Percentiles rank a stretch among this genome's conserved stretches.
Conservation (phyloP, 2,797 vertebrate species). For the Phataginus tricuspis region DNA sequence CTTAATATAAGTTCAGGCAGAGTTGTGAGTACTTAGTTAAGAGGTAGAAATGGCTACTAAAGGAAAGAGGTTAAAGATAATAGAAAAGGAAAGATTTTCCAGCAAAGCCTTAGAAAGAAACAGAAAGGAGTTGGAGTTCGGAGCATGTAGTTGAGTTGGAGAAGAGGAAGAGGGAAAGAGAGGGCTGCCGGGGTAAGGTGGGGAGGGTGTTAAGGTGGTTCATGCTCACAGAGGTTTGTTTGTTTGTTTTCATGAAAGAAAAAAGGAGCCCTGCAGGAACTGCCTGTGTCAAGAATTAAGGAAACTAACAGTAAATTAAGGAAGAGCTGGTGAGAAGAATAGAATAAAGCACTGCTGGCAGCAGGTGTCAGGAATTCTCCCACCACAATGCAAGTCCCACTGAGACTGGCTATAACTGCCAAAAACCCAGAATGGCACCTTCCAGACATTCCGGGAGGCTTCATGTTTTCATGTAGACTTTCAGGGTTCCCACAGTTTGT, state of each 20-base stretch:
- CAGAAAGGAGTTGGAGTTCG: constrained; percentile 52
- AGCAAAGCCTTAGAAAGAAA: neutral
- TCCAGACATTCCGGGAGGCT: neutral
- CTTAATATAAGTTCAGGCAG: neutral
- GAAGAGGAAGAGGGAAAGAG: constrained; percentile 54
- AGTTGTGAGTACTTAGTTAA: neutral
- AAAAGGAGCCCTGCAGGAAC: neutral
- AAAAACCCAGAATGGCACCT: neutral
- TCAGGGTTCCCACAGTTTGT: constrained; percentile 3
- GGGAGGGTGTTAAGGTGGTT: constrained; percentile 41
- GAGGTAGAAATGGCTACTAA: neutral
- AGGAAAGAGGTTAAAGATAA: constrained; percentile 24
- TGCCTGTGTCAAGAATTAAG: neutral
- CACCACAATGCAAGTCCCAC: neutral
- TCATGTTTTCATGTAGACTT: neutral
- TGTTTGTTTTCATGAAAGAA: constrained; percentile 57
- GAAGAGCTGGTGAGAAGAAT: constrained; percentile 57
- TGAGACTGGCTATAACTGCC: neutral
- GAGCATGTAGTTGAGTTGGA: neutral
- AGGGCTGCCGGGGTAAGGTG: constrained; percentile 51
- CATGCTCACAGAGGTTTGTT: neutral
- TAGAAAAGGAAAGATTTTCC: neutral
- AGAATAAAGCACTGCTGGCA: constrained; percentile 34
- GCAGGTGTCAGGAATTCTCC: neutral
- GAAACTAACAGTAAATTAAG: constrained; percentile 1